Evolutionary conservation across 2,888 invertebrate species (phyloP).

Genomic region (Phortica okadai): DNA sequence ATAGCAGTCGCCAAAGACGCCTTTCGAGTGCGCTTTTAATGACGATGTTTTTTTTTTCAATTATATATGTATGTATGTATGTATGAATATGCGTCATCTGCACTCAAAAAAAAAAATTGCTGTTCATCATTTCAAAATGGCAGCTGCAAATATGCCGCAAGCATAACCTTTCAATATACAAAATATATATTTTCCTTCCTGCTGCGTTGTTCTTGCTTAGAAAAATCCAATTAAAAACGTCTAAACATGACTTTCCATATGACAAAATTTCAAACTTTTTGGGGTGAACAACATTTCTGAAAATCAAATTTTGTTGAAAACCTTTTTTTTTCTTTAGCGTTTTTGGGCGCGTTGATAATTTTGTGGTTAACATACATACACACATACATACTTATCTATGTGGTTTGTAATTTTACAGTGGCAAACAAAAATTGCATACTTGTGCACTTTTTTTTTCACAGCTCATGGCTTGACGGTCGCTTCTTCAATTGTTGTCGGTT

Average conservation of each 20-base stretch:
- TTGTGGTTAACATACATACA: neutral
- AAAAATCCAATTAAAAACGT: conserved; percentile 70
- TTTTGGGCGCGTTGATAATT: neutral
- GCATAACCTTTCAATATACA: conserved; percentile 39
- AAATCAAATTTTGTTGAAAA: conserved; percentile 25
- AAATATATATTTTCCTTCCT: neutral
- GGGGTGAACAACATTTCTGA: conserved; percentile 24
- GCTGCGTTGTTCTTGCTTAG: conserved; percentile 37
- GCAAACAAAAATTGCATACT: conserved; percentile 61
- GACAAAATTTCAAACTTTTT: conserved; percentile 26
- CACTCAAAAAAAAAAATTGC: conserved; percentile 10
- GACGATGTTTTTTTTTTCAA: conserved; percentile 45
- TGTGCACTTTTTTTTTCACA: conserved; percentile 64
- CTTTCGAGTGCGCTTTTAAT: conserved; percentile 61
- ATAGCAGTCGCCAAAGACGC: neutral
- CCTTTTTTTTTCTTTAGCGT: conserved; percentile 3
- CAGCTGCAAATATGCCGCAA: conserved; percentile 42
- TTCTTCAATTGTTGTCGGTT: conserved; percentile 55
- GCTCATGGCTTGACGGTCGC: conserved; percentile 47
- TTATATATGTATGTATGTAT: neutral
- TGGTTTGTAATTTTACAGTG: neutral
- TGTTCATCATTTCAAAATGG: conserved; percentile 10
- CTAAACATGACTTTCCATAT: conserved; percentile 51
- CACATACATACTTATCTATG: neutral
- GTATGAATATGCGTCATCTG: neutral